A percentile compares a stretch with the other conserved stretches of the same genome.
phyloP scores from a whole-genome alignment of 1,140 invertebrate species.

The Megalonaias nervosa region DNA sequence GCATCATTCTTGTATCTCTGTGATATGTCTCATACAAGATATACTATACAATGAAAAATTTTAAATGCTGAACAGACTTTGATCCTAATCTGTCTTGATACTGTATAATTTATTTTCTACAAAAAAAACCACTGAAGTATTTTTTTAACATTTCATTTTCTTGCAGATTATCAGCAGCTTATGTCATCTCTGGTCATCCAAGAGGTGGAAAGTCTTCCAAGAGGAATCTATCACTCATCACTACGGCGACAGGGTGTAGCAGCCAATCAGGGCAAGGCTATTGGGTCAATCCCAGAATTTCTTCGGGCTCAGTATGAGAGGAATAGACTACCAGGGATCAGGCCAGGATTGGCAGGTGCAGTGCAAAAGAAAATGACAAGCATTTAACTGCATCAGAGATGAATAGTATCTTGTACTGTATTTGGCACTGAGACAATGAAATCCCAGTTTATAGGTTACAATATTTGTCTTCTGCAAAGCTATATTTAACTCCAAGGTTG shows the following conservation, averaged over 20 bases:
- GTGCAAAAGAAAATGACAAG: background rate
- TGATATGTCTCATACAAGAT: background rate
- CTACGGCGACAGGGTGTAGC: constrained; percentile 40
- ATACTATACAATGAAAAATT: background rate
- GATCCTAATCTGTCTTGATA: background rate
- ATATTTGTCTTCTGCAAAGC: background rate
- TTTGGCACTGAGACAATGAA: background rate
- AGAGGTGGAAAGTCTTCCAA: constrained; percentile 57
- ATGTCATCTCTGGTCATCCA: constrained; percentile 45
- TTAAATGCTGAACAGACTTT: background rate
- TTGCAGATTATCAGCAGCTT: constrained; percentile 56
- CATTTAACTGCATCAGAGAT: background rate
- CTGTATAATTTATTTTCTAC: too few relatives aligned
- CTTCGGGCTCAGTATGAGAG: constrained; percentile 57
- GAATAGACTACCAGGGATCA: constrained; percentile 61
- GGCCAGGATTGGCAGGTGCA: constrained; percentile 61
- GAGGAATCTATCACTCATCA: constrained; percentile 58
- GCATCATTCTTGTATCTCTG: background rate
- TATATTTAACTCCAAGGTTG: background rate
- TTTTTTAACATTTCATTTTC: background rate
- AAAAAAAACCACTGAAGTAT: background rate
- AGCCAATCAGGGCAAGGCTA: constrained; percentile 52
- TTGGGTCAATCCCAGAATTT: constrained; percentile 56
- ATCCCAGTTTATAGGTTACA: background rate
- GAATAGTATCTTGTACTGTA: background rate